Conservation (phyloP, 1,140 invertebrate genomes). For the Nomia melanderi region DNA sequence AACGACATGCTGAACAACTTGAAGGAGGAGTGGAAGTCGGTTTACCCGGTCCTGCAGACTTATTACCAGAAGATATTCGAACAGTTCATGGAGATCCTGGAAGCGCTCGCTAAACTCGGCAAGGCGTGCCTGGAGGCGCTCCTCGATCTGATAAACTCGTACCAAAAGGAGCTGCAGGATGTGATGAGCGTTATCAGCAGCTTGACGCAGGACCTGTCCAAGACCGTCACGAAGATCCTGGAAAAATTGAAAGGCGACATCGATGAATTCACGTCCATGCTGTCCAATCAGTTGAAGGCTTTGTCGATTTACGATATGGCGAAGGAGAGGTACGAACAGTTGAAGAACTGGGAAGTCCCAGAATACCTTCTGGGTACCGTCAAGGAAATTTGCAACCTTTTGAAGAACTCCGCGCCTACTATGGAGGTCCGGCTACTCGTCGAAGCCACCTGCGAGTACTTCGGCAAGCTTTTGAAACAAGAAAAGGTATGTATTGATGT, state of each 20-base stretch:
- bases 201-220: constrained; percentile 80
- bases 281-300: constrained; percentile 81
- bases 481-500: constrained; percentile 70
- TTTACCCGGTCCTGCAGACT: constrained; percentile 82
- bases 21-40: constrained; percentile 68
- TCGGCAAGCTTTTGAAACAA: constrained; percentile 80
- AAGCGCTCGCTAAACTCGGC: constrained; percentile 79
- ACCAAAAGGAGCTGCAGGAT: constrained; percentile 86
- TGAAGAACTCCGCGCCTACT: constrained; percentile 82
- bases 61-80: constrained; percentile 79
- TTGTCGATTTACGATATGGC: constrained; percentile 82
- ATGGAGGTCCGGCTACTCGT: constrained; percentile 83
- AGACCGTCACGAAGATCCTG: constrained; percentile 78
- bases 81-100: constrained; percentile 75
- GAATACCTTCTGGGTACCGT: constrained; percentile 79
- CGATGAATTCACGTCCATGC: constrained; percentile 76
- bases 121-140: constrained; percentile 81
- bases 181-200: constrained; percentile 82
- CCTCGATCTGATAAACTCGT: constrained; percentile 82
- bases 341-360: constrained; percentile 75
- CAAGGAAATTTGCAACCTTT: constrained; percentile 78
- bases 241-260: constrained; percentile 79
- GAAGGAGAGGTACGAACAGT: constrained; percentile 79
- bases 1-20: constrained; percentile 79
- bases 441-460: constrained; percentile 81